Conservation (phyloP, 2,797 vertebrate species). For the Enteromius anoplus region DNA sequence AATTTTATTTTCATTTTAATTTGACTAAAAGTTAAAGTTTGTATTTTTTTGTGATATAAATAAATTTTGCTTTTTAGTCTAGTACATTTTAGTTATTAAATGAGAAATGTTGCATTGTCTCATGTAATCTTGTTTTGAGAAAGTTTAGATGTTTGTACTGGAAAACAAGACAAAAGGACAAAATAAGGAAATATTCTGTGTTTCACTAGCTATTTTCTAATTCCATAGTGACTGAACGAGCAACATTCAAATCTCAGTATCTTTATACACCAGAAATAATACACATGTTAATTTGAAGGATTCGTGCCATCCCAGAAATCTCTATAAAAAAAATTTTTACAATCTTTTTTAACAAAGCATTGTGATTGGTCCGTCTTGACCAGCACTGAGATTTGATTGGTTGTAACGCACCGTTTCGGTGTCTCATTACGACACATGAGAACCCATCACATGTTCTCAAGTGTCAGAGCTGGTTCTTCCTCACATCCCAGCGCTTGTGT, state of each 20-base stretch:
- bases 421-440: not conserved
- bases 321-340: not conserved
- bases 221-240: not conserved
- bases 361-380: not conserved
- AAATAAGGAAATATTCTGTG: not conserved
- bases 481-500: not conserved
- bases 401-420: not conserved
- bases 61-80: not conserved
- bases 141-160: not conserved
- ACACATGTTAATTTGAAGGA: not conserved
- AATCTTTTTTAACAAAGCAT: not conserved
- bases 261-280: not conserved
- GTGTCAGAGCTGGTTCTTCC: not conserved
- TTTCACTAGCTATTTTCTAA: not conserved
- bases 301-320: not conserved
- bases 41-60: not conserved
- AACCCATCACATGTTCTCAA: not conserved
- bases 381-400: not conserved
- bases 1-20: too few relatives aligned
- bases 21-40: too few relatives aligned
- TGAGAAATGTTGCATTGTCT: not conserved
- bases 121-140: not conserved
- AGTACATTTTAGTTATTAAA: not conserved
- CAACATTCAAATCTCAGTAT: not conserved
- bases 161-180: not conserved